Percentiles rank a stretch among this genome's conserved stretches.
phyloP scores from a whole-genome alignment of 2,888 invertebrate species.

The Beris chalybata region DNA sequence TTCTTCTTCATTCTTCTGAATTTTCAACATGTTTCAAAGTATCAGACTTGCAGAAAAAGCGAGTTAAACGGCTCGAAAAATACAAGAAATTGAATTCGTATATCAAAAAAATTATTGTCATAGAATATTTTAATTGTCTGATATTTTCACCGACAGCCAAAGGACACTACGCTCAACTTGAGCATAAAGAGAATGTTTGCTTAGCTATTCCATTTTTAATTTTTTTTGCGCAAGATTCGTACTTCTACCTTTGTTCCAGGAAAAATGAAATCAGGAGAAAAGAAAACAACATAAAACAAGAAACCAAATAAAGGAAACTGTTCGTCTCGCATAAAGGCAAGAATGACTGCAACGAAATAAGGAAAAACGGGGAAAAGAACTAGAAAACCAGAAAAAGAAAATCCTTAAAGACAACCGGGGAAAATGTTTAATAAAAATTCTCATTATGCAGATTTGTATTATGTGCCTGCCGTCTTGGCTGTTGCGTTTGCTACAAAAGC shows the following conservation, averaged over 20 bases:
- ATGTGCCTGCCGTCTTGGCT: constrained; percentile 35
- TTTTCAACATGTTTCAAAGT: too few relatives aligned
- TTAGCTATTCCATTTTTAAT: constrained; percentile 5
- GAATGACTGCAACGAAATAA: constrained; percentile 4
- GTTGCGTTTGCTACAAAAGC: constrained; percentile 2
- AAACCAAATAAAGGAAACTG: constrained; percentile 23
- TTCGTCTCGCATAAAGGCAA: constrained; percentile 11
- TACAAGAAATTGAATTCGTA: not conserved
- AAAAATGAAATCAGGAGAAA: constrained; percentile 10
- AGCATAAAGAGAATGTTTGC: constrained; percentile 20
- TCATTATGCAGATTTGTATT: constrained; percentile 39
- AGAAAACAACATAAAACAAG: not conserved
- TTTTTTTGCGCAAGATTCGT: constrained; percentile 12
- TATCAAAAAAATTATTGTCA: constrained; percentile 14
- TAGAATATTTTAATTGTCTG: constrained; percentile 26
- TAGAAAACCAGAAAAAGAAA: constrained; percentile 11
- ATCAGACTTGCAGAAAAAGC: too few relatives aligned
- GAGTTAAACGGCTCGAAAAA: too few relatives aligned
- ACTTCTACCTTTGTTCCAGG: constrained; percentile 16
- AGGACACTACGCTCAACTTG: constrained; percentile 8
- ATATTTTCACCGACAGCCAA: constrained; percentile 29
- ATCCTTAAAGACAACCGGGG: constrained; percentile 35
- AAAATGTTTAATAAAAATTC: constrained; percentile 40
- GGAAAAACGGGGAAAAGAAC: constrained; percentile 10
- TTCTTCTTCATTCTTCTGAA: too few relatives aligned